Base-by-base conservation (phyloP, 2,888 invertebrate species). In the Tridacna gigas region DNA sequence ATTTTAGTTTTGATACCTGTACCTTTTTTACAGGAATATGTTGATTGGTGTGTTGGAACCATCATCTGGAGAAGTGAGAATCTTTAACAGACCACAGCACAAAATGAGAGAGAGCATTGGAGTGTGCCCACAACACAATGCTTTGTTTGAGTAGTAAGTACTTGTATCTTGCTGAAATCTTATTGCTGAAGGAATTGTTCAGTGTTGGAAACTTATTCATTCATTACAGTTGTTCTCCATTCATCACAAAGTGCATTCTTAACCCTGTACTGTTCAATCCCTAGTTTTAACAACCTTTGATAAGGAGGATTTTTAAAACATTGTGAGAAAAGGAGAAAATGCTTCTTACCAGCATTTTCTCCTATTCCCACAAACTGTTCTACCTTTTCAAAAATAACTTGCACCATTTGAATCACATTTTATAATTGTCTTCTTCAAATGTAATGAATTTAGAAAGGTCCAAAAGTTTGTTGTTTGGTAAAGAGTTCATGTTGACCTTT, bases 101-200 rank as follows among this genome's bases (percentile, higher is more conserved):
- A 82, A 79, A 11, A 82, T 82, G 48, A 83, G 80, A 13, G 80
- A 82, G 7, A 85, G 83, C 47, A 83, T 95, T 26, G 95, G 95
- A n/a, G 90, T 94, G 71, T 95, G 95, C 90, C 95, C 95, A 2
- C 95, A 95, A 86, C 93, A 95, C 81, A 94, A 95, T 86, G 91
- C 94, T 3, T 89, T 95, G n/a, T 95, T 94, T 90, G 93, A 94
- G 67, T 93, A 92, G 95, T 95, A 88, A 93, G 94, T 92, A 26
- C 18, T 13, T 71, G 65, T n/a, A 20, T 61, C 37, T 37, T 4
- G 37, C 37, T 37, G 37, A 37, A 37, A 7, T 37, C 37, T 37
- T 56, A 56, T 11, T 20, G 20, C 11, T 56, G 3, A 11, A 56
- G 56, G 9, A 56, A 56, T 37, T 37, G 37, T 37, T 37, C 37